These are phyloP conservation scores for Molossus molossus DNA, from an alignment of 2,797 vertebrate species.

Conservation along the genomic window DNA sequence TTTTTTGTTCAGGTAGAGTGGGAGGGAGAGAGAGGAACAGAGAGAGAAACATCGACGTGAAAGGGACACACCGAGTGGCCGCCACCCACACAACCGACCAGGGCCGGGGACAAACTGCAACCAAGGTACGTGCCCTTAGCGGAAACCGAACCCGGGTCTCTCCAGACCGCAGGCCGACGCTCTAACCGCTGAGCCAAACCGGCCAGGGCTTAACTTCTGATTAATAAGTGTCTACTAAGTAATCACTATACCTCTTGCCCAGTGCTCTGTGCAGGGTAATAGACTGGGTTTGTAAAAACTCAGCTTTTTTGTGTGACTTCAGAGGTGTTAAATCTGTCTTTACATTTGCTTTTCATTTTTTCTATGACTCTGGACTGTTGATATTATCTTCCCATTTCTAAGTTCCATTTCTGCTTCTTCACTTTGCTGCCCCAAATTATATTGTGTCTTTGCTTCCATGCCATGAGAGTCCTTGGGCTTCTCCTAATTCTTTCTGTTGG, in stretches of 20 bases:
- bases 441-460: not conserved
- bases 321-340: not conserved
- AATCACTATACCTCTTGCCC: accelerated
- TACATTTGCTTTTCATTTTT: not conserved
- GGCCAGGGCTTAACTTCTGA: not conserved
- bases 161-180: no score
- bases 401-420: not conserved
- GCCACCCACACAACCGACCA: no score
- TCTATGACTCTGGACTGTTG: not conserved
- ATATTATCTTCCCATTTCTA: not conserved
- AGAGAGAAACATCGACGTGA: no score
- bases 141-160: no score
- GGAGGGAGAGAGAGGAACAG: no score
- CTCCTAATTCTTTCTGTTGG: not conserved
- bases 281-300: not conserved
- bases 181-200: no score
- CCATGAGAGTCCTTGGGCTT: not conserved
- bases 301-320: not conserved
- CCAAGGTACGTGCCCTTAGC: no score
- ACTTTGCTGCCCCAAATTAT: not conserved
- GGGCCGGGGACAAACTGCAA: no score
- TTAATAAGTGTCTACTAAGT: not conserved
- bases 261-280: not conserved
- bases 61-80: no score
- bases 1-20: no score